Percentiles rank a stretch among this genome's conserved stretches.
These are phyloP conservation scores for Heliconius hortense DNA, from an alignment of 2,888 invertebrate genomes.

Conservation along the genomic window DNA sequence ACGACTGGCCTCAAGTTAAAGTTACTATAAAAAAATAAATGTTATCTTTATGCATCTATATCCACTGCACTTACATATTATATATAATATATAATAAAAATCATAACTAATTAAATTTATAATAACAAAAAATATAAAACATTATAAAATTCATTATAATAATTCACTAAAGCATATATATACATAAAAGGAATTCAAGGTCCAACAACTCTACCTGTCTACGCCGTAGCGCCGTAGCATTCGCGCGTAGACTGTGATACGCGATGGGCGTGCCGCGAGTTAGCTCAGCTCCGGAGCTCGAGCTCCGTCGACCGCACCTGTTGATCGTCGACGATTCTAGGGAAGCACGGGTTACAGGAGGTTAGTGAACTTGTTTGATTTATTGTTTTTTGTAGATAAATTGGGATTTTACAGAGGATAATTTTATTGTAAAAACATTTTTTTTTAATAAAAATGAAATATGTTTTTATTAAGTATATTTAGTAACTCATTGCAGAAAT, in stretches of 20 bases:
- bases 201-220: slow-evolving; percentile 40
- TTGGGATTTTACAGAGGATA: not conserved
- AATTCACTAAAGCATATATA: slow-evolving; percentile 2
- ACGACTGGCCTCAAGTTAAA: too few species aligned
- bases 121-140: not conserved
- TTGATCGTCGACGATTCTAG: slow-evolving; percentile 77
- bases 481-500: not conserved
- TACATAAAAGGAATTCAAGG: slow-evolving; percentile 23
- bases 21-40: too few species aligned
- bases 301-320: slow-evolving; percentile 73
- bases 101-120: not conserved
- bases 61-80: too few species aligned
- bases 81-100: too few species aligned
- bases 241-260: slow-evolving; percentile 76
- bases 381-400: not conserved
- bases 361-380: slow-evolving; percentile 53
- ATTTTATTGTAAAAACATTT: not conserved
- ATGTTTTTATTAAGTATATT: not conserved
- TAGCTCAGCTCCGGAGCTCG: slow-evolving; percentile 63
- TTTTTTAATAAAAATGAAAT: not conserved
- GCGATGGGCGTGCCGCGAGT: slow-evolving; percentile 75
- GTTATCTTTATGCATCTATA: too few species aligned
- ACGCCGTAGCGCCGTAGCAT: slow-evolving; percentile 55
- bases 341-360: slow-evolving; percentile 68
- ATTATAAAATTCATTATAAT: not conserved